Evolutionary conservation across 2,797 vertebrate species (phyloP).

Genomic region (Toxotes lorentzi): DNA sequence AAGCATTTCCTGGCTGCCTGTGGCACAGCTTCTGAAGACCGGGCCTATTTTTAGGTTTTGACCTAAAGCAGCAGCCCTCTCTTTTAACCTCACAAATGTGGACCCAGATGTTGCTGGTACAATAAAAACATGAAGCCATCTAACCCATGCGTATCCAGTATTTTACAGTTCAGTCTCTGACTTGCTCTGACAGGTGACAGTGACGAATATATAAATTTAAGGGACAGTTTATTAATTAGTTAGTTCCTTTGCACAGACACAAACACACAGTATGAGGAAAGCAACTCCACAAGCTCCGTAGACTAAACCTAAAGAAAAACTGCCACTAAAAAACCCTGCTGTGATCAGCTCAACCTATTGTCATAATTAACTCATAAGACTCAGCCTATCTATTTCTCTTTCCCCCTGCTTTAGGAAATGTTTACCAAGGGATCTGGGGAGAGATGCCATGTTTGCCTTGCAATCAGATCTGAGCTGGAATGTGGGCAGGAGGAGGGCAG

Average conservation of each 20-base stretch:
- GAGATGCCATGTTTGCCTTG: slow-evolving; percentile 83
- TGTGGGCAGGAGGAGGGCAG: slow-evolving; percentile 59
- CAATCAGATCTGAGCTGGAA: slow-evolving; percentile 83
- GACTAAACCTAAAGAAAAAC: neutral
- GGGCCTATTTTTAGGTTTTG: slow-evolving; percentile 84
- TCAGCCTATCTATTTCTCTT: slow-evolving; percentile 70
- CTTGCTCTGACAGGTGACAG: slow-evolving; percentile 52
- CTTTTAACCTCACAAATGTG: slow-evolving; percentile 77
- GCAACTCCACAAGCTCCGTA: neutral
- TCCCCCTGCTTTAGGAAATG: slow-evolving; percentile 65
- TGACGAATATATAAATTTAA: slow-evolving; percentile 24
- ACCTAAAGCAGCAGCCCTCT: slow-evolving; percentile 80
- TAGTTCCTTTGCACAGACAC: slow-evolving; percentile 6
- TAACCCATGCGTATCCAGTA: slow-evolving; percentile 29
- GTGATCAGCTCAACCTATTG: slow-evolving; percentile 52
- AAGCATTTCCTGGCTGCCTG: slow-evolving; percentile 87
- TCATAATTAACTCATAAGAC: slow-evolving; percentile 77
- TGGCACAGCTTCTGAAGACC: slow-evolving; percentile 86
- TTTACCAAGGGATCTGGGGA: slow-evolving; percentile 77
- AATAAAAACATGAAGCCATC: slow-evolving; percentile 71
- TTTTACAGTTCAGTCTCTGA: slow-evolving; percentile 49
- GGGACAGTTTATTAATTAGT: neutral
- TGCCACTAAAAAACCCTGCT: slow-evolving; percentile 7
- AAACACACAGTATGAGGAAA: neutral
- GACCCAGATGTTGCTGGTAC: slow-evolving; percentile 79